Conservation (phyloP, 2,113 vertebrate species). For the Sinocyclocheilus anophthalmus region DNA sequence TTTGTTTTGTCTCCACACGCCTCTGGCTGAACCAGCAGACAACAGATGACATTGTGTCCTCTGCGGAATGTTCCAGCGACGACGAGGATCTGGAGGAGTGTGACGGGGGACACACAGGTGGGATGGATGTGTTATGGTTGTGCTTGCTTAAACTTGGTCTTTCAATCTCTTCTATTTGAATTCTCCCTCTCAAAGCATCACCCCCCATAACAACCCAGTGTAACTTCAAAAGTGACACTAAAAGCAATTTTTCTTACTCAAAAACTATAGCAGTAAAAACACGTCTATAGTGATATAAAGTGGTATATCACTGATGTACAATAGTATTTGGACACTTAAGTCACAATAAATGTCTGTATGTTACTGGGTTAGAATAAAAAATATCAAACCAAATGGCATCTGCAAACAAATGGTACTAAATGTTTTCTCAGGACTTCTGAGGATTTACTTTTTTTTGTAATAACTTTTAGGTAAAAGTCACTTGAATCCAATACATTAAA, state of each 20-base stretch:
- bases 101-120: conserved; percentile 95
- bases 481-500: neutral
- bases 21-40: conserved; percentile 73
- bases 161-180: conserved; percentile 76
- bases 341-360: neutral
- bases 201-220: conserved; percentile 88
- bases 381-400: neutral
- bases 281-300: neutral
- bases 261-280: neutral
- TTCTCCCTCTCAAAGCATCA: conserved; percentile 86
- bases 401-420: neutral
- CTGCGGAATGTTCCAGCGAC: conserved; percentile 96
- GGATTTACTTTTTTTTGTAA: neutral
- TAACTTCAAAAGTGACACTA: conserved; percentile 68
- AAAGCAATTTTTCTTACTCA: neutral
- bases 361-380: neutral
- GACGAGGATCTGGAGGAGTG: conserved; percentile 98
- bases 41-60: conserved; percentile 95
- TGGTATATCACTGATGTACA: neutral
- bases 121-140: conserved; percentile 91
- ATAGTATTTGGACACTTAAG: neutral
- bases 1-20: conserved; percentile 35
- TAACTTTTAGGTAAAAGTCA: neutral
- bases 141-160: conserved; percentile 84
- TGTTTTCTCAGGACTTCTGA: neutral